Percentiles rank a stretch among this genome's conserved stretches.
Evolutionary conservation across 2,113 vertebrate species (phyloP).

Genomic region (Rhinogobius similis): DNA sequence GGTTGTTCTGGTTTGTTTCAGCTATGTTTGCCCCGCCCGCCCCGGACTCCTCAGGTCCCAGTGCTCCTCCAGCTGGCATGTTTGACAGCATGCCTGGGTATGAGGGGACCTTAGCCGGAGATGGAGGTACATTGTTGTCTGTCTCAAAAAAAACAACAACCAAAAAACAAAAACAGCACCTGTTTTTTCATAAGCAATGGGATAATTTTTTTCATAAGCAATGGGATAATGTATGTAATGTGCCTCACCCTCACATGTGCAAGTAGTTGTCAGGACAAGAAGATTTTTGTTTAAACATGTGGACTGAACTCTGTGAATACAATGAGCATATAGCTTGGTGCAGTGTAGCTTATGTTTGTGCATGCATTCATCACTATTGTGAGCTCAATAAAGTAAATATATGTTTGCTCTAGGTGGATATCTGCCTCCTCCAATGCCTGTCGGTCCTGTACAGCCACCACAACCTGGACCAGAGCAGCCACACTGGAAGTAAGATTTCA

Average conservation of each 20-base stretch:
- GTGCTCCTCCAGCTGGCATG: conserved; percentile 68
- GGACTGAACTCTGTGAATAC: background rate
- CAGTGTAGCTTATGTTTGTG: background rate
- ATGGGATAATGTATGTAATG: background rate
- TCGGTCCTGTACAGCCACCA: conserved; percentile 55
- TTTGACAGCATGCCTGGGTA: conserved; percentile 74
- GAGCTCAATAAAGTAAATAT: background rate
- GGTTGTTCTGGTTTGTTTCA: conserved; percentile 62
- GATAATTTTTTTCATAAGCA: background rate
- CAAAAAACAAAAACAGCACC: too few relatives aligned
- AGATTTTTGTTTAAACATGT: background rate
- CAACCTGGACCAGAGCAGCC: conserved; percentile 44
- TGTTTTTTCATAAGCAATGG: too few relatives aligned
- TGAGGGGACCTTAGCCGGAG: conserved; percentile 69
- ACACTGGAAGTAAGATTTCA: conserved; percentile 68
- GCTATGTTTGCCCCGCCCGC: conserved; percentile 63
- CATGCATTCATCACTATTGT: background rate
- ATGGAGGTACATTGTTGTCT: conserved; percentile 54
- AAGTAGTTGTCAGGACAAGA: background rate
- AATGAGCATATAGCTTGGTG: background rate
- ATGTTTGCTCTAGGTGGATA: conserved; percentile 63
- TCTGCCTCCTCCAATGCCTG: conserved; percentile 71
- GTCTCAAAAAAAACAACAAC: background rate
- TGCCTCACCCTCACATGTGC: background rate
- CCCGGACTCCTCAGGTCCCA: conserved; percentile 31